These are phyloP conservation scores for Orius insidiosus DNA, from an alignment of 1,140 invertebrate genomes.

Conservation along the genomic window DNA sequence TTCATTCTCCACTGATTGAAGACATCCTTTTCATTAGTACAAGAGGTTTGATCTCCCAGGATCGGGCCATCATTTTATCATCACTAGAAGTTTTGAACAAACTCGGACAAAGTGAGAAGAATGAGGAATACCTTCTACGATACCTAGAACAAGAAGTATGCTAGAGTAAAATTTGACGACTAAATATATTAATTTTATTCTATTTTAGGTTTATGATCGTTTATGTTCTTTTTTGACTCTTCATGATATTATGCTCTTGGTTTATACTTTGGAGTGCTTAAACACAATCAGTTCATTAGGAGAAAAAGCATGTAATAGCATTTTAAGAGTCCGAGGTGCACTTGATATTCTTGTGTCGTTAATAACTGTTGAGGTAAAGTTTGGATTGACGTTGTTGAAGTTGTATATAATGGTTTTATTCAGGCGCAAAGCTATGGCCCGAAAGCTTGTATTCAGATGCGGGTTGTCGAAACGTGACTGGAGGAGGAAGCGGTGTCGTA, in stretches of 20 bases:
- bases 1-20: conserved; percentile 50
- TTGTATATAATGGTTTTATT: conserved; percentile 1
- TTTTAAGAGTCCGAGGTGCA: conserved; percentile 65
- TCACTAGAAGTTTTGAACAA: conserved; percentile 78
- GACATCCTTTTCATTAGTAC: conserved; percentile 44
- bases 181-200: conserved; percentile 9
- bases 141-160: conserved; percentile 41
- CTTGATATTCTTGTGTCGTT: conserved; percentile 68
- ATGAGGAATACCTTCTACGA: conserved; percentile 58
- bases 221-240: conserved; percentile 69
- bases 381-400: neutral
- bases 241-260: conserved; percentile 88
- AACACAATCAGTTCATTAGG: conserved; percentile 86
- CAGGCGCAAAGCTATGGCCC: conserved; percentile 88
- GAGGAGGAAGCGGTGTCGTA: neutral
- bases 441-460: conserved; percentile 86
- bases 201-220: conserved; percentile 45
- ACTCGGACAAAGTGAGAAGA: conserved; percentile 64
- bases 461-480: conserved; percentile 75
- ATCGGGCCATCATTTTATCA: conserved; percentile 60
- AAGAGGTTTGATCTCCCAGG: conserved; percentile 66
- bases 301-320: conserved; percentile 68
- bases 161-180: conserved; percentile 4
- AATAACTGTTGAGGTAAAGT: conserved; percentile 60
- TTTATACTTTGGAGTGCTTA: conserved; percentile 84